phyloP scores from a whole-genome alignment of 2,113 vertebrate genomes.

The Ramphastos sulfuratus region DNA sequence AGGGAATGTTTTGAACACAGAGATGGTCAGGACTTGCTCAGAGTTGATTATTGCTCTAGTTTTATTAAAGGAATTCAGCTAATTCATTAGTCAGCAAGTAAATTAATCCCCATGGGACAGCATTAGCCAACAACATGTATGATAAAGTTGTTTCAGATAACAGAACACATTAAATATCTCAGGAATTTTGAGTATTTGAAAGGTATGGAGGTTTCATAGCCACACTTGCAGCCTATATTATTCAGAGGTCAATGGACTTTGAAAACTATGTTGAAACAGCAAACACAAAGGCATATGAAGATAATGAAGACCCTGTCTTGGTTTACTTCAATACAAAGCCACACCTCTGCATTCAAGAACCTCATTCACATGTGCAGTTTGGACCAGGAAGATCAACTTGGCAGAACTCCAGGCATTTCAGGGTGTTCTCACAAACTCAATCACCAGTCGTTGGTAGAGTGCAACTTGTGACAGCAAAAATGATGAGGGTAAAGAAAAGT shows the following conservation, averaged over 20 bases:
- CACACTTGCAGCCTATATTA: background rate
- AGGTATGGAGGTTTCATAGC: background rate
- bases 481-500: background rate
- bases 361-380: background rate
- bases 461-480: background rate
- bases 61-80: background rate
- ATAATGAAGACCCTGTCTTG: background rate
- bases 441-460: background rate
- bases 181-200: constrained; percentile 8
- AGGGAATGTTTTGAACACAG: background rate
- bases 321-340: background rate
- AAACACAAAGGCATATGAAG: constrained; percentile 22
- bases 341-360: background rate
- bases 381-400: background rate
- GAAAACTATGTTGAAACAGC: constrained; percentile 34
- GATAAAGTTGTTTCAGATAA: background rate
- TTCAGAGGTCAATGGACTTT: background rate
- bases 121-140: background rate
- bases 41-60: background rate
- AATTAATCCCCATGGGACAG: background rate
- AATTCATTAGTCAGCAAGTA: background rate
- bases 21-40: background rate
- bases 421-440: background rate
- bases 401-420: background rate
- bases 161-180: background rate